Evolutionary conservation across 2,888 invertebrate species (phyloP).

Genomic region (Formica aserva): DNA sequence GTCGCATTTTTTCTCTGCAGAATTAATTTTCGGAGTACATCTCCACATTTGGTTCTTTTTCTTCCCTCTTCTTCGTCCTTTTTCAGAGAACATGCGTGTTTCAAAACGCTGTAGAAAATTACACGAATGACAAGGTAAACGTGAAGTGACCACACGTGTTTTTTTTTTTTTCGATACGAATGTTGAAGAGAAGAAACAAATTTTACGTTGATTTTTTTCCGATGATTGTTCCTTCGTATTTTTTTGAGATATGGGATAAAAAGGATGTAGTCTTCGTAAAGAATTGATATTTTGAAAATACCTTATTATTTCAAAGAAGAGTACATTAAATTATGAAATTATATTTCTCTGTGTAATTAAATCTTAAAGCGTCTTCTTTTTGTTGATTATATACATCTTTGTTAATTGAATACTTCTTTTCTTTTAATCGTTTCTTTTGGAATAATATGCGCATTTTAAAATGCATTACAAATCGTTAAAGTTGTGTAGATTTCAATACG

Average conservation of each 20-base stretch:
- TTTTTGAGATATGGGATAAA: background rate
- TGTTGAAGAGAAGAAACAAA: constrained; percentile 16
- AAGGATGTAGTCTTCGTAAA: background rate
- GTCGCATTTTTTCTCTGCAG: constrained; percentile 30
- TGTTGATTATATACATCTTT: background rate
- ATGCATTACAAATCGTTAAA: background rate
- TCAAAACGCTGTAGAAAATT: constrained; percentile 46
- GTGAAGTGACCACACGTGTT: background rate
- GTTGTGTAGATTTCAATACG: background rate
- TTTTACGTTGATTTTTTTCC: constrained; percentile 16
- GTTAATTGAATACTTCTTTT: background rate
- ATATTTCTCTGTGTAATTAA: constrained; percentile 32
- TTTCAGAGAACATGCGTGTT: constrained; percentile 17
- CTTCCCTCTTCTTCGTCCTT: constrained; percentile 12
- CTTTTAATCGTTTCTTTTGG: background rate
- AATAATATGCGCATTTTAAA: background rate
- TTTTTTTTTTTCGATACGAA: background rate
- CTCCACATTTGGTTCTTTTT: constrained; percentile 33
- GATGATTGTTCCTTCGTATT: constrained; percentile 1
- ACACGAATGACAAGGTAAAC: constrained; percentile 42
- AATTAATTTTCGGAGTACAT: constrained; percentile 43
- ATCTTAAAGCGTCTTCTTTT: background rate
- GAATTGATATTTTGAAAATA: background rate
- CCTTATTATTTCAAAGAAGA: background rate
- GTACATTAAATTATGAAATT: constrained; percentile 18